Evolutionary conservation across 1,140 invertebrate genomes (phyloP).

Genomic region (Lepidurus packardi): DNA sequence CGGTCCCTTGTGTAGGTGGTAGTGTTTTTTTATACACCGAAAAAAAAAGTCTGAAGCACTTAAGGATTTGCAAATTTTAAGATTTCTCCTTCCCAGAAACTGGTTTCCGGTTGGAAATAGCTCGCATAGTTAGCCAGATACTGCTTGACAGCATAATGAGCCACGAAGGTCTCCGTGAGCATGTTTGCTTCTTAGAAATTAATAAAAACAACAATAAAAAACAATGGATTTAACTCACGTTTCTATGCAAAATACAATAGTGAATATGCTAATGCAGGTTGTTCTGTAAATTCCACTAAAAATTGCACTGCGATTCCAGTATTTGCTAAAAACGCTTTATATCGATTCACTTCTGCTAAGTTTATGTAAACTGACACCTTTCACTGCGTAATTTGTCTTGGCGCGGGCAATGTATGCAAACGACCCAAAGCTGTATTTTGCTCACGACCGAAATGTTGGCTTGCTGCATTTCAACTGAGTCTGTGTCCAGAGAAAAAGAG

Average conservation of each 20-base stretch:
- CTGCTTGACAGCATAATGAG: no score
- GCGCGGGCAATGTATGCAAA: constrained; percentile 17
- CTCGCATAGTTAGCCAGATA: no score
- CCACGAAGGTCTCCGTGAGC: no score
- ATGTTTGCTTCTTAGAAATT: no score
- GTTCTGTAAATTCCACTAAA: neutral
- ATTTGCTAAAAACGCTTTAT: neutral
- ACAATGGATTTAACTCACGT: neutral
- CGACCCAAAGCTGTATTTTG: constrained; percentile 4
- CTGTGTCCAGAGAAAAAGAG: constrained; percentile 1
- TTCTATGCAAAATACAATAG: neutral
- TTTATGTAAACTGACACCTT: constrained; percentile 13
- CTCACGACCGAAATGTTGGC: constrained; percentile 13
- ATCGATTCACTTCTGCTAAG: neutral
- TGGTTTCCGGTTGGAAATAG: no score
- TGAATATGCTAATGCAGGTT: neutral
- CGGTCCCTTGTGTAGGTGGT: no score
- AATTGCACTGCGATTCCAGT: neutral
- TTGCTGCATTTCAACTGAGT: constrained; percentile 1
- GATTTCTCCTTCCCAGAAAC: no score
- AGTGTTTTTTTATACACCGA: no score
- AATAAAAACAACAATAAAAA: neutral
- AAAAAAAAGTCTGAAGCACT: no score
- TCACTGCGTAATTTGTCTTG: constrained; percentile 21
- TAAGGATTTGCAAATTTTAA: no score